phyloP scores from a whole-genome alignment of 2,113 vertebrate species.

The Tapirus terrestris region DNA sequence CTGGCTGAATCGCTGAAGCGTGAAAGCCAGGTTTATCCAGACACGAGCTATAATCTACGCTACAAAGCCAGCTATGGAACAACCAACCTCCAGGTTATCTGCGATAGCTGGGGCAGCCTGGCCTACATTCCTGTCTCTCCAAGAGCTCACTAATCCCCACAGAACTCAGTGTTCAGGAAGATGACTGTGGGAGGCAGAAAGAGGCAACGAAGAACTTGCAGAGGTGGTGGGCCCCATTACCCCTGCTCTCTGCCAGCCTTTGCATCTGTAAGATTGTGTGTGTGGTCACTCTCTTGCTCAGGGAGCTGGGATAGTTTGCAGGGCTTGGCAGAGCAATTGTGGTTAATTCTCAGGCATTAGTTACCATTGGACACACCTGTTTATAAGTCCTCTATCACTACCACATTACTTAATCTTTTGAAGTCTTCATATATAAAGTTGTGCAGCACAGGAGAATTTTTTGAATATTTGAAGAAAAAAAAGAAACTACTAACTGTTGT shows the following conservation, averaged over 20 bases:
- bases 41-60: not conserved
- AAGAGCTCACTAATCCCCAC: not conserved
- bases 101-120: not conserved
- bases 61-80: not conserved
- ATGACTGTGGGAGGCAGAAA: not conserved
- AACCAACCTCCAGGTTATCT: not conserved
- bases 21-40: constrained; percentile 17
- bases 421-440: not conserved
- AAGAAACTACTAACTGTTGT: not conserved
- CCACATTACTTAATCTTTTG: not conserved
- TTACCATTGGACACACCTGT: not conserved
- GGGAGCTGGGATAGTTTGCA: not conserved
- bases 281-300: not conserved
- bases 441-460: not conserved
- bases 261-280: not conserved
- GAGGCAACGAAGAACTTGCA: not conserved
- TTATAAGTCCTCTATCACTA: not conserved
- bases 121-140: no score
- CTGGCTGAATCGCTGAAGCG: not conserved
- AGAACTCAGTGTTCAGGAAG: not conserved
- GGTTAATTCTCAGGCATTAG: not conserved
- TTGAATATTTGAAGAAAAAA: not conserved
- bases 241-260: not conserved
- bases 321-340: not conserved
- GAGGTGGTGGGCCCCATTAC: not conserved